phyloP scores from a whole-genome alignment of 1,140 invertebrate species.

The Nomia melanderi region DNA sequence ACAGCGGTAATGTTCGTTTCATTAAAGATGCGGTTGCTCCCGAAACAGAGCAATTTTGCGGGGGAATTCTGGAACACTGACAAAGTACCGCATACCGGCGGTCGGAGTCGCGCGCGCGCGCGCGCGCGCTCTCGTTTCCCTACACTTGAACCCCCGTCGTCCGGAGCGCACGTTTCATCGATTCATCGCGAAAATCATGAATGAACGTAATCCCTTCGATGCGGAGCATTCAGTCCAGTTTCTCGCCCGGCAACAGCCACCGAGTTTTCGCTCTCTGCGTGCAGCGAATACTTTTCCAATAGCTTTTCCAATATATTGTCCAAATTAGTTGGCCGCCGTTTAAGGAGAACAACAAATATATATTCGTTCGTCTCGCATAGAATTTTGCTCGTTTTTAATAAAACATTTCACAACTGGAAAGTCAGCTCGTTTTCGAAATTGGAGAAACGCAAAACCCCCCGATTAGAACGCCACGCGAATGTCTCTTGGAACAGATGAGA shows the following conservation, averaged over 20 bases:
- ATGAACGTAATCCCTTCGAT: constrained; percentile 60
- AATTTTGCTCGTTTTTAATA: too few species aligned
- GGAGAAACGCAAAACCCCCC: too few species aligned
- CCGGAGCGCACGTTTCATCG: constrained; percentile 46
- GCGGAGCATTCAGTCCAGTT: constrained; percentile 22
- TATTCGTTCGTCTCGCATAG: too few species aligned
- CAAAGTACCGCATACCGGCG: not conserved
- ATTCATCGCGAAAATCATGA: constrained; percentile 64
- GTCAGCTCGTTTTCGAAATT: too few species aligned
- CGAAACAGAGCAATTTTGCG: not conserved
- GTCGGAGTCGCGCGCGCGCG: not conserved
- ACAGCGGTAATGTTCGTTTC: too few species aligned
- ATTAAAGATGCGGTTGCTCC: not conserved
- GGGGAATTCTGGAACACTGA: not conserved
- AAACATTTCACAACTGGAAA: too few species aligned
- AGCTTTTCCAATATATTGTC: too few species aligned
- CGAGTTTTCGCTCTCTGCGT: not conserved
- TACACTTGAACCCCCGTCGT: constrained; percentile 32
- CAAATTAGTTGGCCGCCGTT: too few species aligned
- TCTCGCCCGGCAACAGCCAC: constrained; percentile 8
- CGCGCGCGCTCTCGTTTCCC: constrained; percentile 28
- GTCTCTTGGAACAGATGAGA: too few species aligned
- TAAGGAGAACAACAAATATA: too few species aligned
- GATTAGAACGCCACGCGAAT: too few species aligned
- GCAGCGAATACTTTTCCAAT: not conserved